These are phyloP conservation scores for Tyto alba DNA, from an alignment of 2,113 vertebrate genomes.

Conservation along the genomic window DNA sequence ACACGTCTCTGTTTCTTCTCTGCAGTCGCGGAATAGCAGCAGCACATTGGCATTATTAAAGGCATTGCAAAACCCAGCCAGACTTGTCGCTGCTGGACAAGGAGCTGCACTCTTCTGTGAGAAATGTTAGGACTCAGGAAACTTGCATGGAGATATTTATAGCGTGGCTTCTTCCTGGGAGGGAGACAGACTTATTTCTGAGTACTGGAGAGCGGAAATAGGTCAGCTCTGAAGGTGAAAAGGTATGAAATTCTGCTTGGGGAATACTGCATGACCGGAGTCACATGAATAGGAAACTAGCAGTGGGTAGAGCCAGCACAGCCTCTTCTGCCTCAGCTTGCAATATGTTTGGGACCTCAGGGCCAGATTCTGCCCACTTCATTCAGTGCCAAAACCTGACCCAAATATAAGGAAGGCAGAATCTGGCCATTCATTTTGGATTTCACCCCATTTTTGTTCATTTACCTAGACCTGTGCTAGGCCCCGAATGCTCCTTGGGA, in stretches of 20 bases:
- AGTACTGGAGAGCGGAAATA: constrained; percentile 23
- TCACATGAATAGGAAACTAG: neutral
- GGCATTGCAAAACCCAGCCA: neutral
- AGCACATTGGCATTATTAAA: neutral
- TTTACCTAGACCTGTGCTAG: neutral
- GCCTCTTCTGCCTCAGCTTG: neutral
- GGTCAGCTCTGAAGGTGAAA: constrained; percentile 43
- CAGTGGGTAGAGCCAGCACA: neutral
- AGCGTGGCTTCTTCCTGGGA: neutral
- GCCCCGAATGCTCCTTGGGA: fast-evolving
- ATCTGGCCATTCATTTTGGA: neutral
- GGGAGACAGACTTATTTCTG: constrained; percentile 9
- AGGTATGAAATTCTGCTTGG: constrained; percentile 32
- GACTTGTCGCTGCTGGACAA: neutral
- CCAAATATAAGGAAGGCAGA: neutral
- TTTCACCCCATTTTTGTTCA: neutral
- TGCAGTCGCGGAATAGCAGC: neutral
- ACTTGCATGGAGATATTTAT: constrained; percentile 11
- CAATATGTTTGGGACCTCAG: neutral
- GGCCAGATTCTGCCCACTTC: neutral
- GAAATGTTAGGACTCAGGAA: neutral
- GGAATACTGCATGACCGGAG: neutral
- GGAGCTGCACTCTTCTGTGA: neutral
- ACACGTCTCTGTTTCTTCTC: fast-evolving
- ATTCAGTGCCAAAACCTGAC: neutral